Evolutionary conservation across 2,113 vertebrate species (phyloP).

Genomic region (Spea bombifrons): DNA sequence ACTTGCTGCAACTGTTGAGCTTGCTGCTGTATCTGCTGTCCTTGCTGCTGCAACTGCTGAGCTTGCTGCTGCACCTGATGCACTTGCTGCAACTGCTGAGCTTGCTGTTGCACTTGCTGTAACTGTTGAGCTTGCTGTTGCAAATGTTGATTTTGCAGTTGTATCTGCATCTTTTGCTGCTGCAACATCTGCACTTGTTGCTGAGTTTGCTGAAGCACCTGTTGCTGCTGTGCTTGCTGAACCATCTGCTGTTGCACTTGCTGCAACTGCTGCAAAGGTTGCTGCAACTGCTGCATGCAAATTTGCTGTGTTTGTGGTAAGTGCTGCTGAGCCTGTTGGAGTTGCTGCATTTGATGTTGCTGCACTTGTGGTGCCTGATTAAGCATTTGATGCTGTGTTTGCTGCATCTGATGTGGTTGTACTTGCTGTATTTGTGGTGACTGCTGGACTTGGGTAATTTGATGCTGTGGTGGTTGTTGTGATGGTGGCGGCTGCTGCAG

Average conservation of each 20-base stretch:
- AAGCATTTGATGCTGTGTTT: constrained; percentile 5
- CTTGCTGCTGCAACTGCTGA: constrained; percentile 18
- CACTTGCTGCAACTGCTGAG: constrained; percentile 16
- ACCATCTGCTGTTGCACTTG: constrained; percentile 7
- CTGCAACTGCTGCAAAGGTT: constrained; percentile 13
- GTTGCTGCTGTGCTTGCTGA: background rate
- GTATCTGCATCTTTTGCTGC: constrained; percentile 43
- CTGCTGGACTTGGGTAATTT: background rate
- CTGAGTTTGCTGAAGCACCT: background rate
- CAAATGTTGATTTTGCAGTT: constrained; percentile 53
- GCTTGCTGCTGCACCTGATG: constrained; percentile 13
- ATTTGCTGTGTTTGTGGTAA: background rate
- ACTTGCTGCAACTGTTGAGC: constrained; percentile 32
- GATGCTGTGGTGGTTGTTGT: background rate
- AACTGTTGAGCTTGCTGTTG: constrained; percentile 14
- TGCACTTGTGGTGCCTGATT: constrained; percentile 1
- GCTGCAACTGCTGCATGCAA: background rate
- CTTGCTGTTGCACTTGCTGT: constrained; percentile 27
- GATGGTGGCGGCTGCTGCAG: background rate
- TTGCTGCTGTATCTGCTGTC: constrained; percentile 4
- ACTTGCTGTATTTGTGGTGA: constrained; percentile 21
- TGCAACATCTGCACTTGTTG: constrained; percentile 20
- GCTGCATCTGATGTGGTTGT: constrained; percentile 27
- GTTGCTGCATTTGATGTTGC: constrained; percentile 17
- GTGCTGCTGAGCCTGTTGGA: constrained; percentile 2